phyloP scores from a whole-genome alignment of 2,797 vertebrate species.

The Pseudomugil gertrudae region DNA sequence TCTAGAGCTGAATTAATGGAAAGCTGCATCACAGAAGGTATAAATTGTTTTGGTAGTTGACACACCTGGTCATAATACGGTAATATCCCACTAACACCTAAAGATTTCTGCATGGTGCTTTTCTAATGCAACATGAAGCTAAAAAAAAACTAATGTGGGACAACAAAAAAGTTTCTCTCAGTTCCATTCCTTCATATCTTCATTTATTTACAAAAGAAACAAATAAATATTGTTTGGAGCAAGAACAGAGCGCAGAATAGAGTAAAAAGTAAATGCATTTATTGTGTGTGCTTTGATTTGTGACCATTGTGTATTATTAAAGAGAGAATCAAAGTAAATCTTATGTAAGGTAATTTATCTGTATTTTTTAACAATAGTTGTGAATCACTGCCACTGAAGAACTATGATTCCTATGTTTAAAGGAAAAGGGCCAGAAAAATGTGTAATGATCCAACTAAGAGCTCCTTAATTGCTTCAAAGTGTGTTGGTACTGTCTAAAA shows the following conservation, averaged over 20 bases:
- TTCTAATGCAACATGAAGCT: background rate
- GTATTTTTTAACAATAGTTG: constrained; percentile 11
- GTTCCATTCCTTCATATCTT: background rate
- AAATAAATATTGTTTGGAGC: constrained; percentile 4
- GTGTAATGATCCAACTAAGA: background rate
- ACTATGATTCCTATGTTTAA: background rate
- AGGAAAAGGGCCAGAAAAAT: background rate
- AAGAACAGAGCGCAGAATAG: background rate
- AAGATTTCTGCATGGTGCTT: background rate
- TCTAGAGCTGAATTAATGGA: background rate
- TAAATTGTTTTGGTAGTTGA: background rate
- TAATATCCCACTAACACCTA: background rate
- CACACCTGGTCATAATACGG: background rate
- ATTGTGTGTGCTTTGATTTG: constrained; percentile 1
- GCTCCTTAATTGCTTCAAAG: background rate
- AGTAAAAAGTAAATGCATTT: background rate
- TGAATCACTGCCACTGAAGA: background rate
- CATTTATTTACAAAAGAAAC: background rate
- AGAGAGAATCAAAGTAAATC: background rate
- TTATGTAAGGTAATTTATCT: background rate
- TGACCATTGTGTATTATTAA: background rate
- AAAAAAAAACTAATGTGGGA: no score
- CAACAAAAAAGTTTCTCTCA: background rate
- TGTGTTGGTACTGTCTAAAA: background rate
- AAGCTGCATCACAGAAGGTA: background rate